phyloP scores from a whole-genome alignment of 2,113 vertebrate species.

The Megaceryle torquata region DNA sequence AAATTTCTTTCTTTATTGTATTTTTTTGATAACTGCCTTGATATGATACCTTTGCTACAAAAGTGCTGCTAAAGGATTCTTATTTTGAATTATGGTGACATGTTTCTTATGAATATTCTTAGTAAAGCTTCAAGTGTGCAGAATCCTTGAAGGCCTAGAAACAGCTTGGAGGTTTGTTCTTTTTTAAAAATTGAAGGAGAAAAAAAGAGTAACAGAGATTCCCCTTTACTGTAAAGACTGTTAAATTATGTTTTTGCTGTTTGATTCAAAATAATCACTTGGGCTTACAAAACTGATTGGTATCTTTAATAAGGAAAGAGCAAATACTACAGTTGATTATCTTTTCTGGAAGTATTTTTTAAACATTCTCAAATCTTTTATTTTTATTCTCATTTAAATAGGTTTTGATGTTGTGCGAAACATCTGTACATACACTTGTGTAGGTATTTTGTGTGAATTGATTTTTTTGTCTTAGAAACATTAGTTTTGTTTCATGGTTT shows the following conservation, averaged over 20 bases:
- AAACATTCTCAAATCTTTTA: neutral
- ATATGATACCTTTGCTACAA: neutral
- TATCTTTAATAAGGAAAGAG: neutral
- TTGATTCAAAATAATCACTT: neutral
- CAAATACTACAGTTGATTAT: neutral
- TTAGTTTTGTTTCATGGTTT: neutral
- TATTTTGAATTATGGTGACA: neutral
- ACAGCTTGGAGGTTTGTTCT: neutral
- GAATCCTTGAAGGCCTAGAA: neutral
- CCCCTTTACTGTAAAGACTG: neutral
- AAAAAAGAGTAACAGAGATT: neutral
- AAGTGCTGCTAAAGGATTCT: neutral
- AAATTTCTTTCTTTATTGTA: neutral
- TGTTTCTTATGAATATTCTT: neutral
- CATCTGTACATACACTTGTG: neutral
- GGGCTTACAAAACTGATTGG: neutral
- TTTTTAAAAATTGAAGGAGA: neutral
- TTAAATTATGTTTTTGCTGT: neutral
- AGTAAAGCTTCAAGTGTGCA: neutral
- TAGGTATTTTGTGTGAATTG: neutral
- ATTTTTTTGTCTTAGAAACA: neutral
- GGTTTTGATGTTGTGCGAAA: neutral
- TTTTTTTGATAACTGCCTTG: neutral
- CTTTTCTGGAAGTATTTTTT: neutral
- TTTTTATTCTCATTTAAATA: neutral